Conservation (phyloP, 1,140 invertebrate genomes). For the Nilaparvata lugens region DNA sequence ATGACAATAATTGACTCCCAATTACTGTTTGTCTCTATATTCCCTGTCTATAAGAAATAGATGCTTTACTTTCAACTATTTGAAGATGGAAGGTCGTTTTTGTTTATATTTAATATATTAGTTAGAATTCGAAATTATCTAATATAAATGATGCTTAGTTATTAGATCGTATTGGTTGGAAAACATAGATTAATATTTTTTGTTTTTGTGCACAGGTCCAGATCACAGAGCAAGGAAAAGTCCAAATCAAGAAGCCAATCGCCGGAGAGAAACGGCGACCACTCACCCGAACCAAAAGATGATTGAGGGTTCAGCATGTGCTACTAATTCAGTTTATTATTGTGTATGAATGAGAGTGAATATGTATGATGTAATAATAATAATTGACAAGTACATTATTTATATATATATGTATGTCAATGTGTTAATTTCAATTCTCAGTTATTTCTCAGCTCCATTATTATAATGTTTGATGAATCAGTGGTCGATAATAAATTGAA, state of each 20-base stretch:
- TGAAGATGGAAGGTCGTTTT: no score
- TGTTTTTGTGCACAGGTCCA: conserved; percentile 36
- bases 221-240: conserved; percentile 41
- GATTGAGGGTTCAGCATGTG: conserved; percentile 1
- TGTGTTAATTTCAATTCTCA: conserved; percentile 8
- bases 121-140: no score
- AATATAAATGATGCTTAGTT: no score
- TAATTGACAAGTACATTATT: conserved; percentile 9
- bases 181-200: no score
- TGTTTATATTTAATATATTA: no score
- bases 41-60: no score
- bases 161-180: no score
- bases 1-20: no score
- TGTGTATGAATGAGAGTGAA: no score
- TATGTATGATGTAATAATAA: not conserved
- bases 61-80: no score
- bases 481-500: not conserved
- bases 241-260: conserved; percentile 44
- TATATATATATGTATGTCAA: conserved; percentile 10
- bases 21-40: no score
- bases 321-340: no score
- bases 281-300: conserved; percentile 38
- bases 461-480: not conserved
- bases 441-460: not conserved
- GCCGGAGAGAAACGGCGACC: conserved; percentile 44